Percentiles rank a stretch among this genome's conserved stretches.
phyloP scores from a whole-genome alignment of 2,797 vertebrate species.

The Hafferia zeledoni region DNA sequence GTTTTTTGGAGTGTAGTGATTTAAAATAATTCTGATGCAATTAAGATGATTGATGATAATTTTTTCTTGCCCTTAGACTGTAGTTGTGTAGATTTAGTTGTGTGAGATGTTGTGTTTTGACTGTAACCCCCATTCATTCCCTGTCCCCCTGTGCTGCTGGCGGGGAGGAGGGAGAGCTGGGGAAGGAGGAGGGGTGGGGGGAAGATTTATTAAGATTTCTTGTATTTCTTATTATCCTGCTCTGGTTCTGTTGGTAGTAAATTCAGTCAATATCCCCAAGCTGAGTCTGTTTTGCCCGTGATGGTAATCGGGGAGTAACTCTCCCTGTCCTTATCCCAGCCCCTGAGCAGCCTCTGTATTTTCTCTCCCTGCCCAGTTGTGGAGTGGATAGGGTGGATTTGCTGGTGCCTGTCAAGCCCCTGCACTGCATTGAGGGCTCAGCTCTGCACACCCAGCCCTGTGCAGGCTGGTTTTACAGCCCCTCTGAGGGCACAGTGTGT shows the following conservation, averaged over 20 bases:
- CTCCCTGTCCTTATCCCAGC: neutral
- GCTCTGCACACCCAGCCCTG: neutral
- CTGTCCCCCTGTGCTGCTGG: neutral
- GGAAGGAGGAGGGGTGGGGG: neutral
- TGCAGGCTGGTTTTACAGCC: neutral
- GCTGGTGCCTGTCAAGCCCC: neutral
- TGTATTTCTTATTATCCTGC: neutral
- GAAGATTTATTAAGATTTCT: neutral
- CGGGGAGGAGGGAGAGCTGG: neutral
- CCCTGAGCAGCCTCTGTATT: neutral
- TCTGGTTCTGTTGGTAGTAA: neutral
- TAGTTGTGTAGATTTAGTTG: neutral
- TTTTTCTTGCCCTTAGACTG: neutral
- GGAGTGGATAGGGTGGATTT: neutral
- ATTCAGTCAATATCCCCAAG: neutral
- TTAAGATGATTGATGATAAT: neutral
- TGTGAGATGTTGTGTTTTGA: neutral
- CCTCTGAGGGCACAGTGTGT: neutral
- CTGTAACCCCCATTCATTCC: neutral
- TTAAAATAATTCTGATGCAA: neutral
- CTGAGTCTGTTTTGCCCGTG: neutral
- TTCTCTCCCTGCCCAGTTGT: neutral
- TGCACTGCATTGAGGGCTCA: neutral
- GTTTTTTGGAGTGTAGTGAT: neutral
- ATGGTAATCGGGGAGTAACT: neutral